Evolutionary conservation across 2,113 vertebrate genomes (phyloP).

Genomic region (Brienomyrus brachyistius): DNA sequence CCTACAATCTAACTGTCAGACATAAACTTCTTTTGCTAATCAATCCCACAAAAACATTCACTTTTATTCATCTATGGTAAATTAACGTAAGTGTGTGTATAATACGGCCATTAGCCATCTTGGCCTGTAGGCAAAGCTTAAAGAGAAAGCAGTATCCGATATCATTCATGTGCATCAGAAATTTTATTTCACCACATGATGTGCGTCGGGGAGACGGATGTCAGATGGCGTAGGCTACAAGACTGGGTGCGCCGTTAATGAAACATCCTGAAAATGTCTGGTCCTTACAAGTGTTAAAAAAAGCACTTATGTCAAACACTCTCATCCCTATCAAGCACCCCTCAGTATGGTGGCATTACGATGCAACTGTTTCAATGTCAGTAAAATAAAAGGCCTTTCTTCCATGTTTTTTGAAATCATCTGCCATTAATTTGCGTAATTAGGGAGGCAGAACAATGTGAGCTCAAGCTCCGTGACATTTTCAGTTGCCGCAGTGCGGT

Average conservation of each 20-base stretch:
- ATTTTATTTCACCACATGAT: not conserved
- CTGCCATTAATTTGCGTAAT: conserved; percentile 39
- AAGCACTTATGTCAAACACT: conserved; percentile 35
- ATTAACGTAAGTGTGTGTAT: conserved; percentile 93
- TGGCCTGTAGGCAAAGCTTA: conserved; percentile 86
- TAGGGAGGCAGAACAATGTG: conserved; percentile 27
- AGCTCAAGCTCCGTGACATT: conserved; percentile 28
- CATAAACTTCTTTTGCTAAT: conserved; percentile 88
- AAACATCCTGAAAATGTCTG: not conserved
- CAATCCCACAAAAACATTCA: conserved; percentile 91
- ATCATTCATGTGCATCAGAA: conserved; percentile 55
- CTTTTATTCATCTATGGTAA: conserved; percentile 98
- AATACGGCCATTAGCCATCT: conserved; percentile 85
- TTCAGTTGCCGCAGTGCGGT: conserved; percentile 35
- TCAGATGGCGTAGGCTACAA: not conserved
- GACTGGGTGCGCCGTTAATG: not conserved
- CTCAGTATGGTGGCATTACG: not conserved
- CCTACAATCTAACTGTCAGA: conserved; percentile 99
- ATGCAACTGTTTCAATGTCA: not conserved
- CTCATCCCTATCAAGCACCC: not conserved
- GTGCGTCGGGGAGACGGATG: not conserved
- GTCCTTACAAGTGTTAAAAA: not conserved
- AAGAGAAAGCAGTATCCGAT: conserved; percentile 69
- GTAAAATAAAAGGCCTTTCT: not conserved
- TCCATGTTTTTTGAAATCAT: conserved; percentile 1